Base-by-base conservation (phyloP, 2,797 vertebrate genomes). In the Chloroceryle amazona region DNA sequence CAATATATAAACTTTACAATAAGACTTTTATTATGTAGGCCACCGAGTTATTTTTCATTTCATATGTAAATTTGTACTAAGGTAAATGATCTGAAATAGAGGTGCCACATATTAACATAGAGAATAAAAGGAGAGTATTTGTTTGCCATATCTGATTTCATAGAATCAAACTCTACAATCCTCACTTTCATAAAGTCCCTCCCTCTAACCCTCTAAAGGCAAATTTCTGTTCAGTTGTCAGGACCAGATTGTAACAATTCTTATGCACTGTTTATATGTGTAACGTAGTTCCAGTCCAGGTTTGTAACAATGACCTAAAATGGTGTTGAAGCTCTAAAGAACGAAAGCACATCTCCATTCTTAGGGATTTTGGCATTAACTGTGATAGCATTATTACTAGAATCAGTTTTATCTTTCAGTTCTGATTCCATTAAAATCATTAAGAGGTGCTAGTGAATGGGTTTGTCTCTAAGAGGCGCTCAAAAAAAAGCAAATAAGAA, bases 81-180 rank as follows among this genome's bases (percentile, higher is more conserved):
- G 93, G 96, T 92, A 98, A 96, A 97, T 98, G 95, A 95, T 95
- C 93, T 85, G 90, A 96, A 98, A 97, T 98, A 94, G 94, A 98
- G 94, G 86, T 96, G 96, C 97, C 97, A 91, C 81, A 81, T 96
- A 71, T 84, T 97, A 97, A 96, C 91, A 87, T 13, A 67, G 80
- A 92, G 94, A 98, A 98, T 97, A 96, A 98, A 98, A 97, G 98
- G 93, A 73, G 83, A 93, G 60, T 91, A 49, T 94, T 89, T 97
- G 49, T 91, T 79, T 83, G 21, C 20, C 25, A 31, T 85, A 91
- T 97, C 87, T 96, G 89, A 42, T 91, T 94, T 96, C 96, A 81
- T 98, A 96, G 94, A 83, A 60, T 39, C 14, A 17, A 73, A 66
- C 33, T 83, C 39, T 44, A 31, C 18, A 70, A 19, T 61, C 51